Evolutionary conservation across 2,888 invertebrate genomes (phyloP).

Genomic region (Eristalis pertinax): DNA sequence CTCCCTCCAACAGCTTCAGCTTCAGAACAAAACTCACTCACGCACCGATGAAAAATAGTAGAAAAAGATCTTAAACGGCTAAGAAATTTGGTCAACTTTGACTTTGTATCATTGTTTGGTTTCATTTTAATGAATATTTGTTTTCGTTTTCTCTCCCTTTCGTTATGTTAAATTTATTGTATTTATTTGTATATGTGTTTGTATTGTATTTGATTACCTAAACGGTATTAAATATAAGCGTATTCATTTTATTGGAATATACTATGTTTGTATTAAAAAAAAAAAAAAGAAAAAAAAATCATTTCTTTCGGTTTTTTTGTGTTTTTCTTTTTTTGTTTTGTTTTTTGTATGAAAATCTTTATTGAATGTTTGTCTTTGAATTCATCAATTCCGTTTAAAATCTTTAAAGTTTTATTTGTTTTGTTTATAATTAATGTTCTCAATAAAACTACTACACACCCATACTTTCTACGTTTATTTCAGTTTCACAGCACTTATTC

Average conservation of each 20-base stretch:
- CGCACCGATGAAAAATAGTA: not conserved
- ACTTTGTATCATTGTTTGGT: slow-evolving; percentile 42
- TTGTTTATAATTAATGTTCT: slow-evolving; percentile 9
- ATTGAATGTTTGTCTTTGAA: not conserved
- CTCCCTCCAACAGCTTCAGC: not conserved
- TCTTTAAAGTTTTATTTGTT: slow-evolving; percentile 36
- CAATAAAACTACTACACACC: slow-evolving; percentile 12
- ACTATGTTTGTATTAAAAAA: slow-evolving; percentile 3
- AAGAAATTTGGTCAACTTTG: slow-evolving; percentile 47
- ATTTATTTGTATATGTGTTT: slow-evolving; percentile 30
- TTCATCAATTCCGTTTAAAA: slow-evolving; percentile 66
- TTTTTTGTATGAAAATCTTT: slow-evolving; percentile 7
- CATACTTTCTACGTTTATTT: slow-evolving; percentile 27
- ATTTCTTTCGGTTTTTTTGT: slow-evolving; percentile 2
- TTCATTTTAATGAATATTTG: slow-evolving; percentile 18
- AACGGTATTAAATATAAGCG: slow-evolving; percentile 38
- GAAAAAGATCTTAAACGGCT: slow-evolving; percentile 67
- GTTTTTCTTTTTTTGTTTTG: not conserved
- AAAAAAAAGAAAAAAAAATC: slow-evolving; percentile 12
- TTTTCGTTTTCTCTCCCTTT: slow-evolving; percentile 1
- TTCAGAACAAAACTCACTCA: not conserved
- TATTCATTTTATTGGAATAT: slow-evolving; percentile 25
- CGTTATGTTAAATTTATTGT: slow-evolving; percentile 24
- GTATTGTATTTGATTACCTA: slow-evolving; percentile 25
- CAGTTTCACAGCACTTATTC: slow-evolving; percentile 58